Evolutionary conservation across 2,797 vertebrate species (phyloP), one percentile per base, ranked within the genome.

Genomic region (Erithacus rubecula): DNA sequence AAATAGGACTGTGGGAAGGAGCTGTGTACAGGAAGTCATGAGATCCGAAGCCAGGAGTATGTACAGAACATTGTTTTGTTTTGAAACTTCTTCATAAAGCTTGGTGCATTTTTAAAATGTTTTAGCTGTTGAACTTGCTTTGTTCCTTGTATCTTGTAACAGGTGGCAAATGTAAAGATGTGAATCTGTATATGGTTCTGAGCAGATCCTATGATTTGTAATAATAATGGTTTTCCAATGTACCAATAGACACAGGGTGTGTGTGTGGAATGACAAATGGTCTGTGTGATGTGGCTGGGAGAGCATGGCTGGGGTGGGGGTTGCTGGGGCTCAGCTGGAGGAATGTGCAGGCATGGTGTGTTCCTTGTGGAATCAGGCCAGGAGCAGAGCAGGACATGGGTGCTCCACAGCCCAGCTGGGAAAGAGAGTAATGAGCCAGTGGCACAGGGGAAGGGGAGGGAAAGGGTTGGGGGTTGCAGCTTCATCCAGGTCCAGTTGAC

Each of bases 1-100:
- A 99, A 99, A 95, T 99, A 99, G 77, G 95, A 97, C 92, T 96
- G 53, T 96, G 96, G 94, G 94, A 90, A 97, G 94, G 96, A 98
- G 95, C 95, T 97, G 89, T 98, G 97, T 98, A 98, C 97, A 98
- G 98, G 97, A 98, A 97, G 94, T 94, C 92, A 71, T 86, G 96
- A 96, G 95, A 96, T 96, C 96, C 93, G 96, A 97, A 91, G 94
- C 94, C 89, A 94, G 97, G 97, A 98, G 96, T 98, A 97, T 98
- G 98, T 98, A 98, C 97, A 98, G 98, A 97, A 98, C 97, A 97
- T 97, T 97, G 97, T 98, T 98, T 98, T 98, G 97, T 98, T 98
- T 96, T 95, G 96, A 98, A 96, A 97, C 97, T 97, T 97, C 97
- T 97, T 97, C 98, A 98, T 97, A 97, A 97, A 98, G 97, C 97